Percentiles rank a stretch among this genome's conserved stretches.
Conservation (phyloP, 2,888 invertebrate species). For the Cryptocheilus praepositus region DNA sequence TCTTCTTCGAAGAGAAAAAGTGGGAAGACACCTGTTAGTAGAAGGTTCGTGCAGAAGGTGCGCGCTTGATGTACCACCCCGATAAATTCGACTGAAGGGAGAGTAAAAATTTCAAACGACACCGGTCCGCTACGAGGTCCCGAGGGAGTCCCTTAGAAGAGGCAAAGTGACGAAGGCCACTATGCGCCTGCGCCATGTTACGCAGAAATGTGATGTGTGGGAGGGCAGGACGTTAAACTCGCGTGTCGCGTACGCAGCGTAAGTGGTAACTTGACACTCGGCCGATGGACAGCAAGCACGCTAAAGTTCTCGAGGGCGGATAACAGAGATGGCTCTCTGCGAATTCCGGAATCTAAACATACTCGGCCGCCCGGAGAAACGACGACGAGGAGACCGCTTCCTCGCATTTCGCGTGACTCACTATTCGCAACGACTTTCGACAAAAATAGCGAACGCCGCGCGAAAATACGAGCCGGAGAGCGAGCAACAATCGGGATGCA, state of each 20-base stretch:
- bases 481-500: too few species aligned
- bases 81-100: too few species aligned
- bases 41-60: too few species aligned
- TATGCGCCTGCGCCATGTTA: too few species aligned
- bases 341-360: slow-evolving; percentile 68
- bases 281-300: slow-evolving; percentile 33
- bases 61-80: too few species aligned
- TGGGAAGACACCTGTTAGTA: too few species aligned
- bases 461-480: too few species aligned
- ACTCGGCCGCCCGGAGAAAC: slow-evolving; percentile 38
- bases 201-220: neutral
- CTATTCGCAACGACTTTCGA: slow-evolving; percentile 36
- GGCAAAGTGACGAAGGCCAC: too few species aligned
- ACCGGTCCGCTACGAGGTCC: too few species aligned
- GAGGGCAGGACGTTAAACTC: slow-evolving; percentile 22
- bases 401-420: slow-evolving; percentile 54
- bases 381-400: slow-evolving; percentile 21
- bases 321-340: slow-evolving; percentile 45
- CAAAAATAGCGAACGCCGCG: slow-evolving; percentile 56
- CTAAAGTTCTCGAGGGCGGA: slow-evolving; percentile 31
- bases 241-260: slow-evolving; percentile 28
- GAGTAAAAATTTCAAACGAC: too few species aligned
- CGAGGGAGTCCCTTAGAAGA: too few species aligned
- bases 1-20: too few species aligned
- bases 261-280: slow-evolving; percentile 62